phyloP scores from a whole-genome alignment of 2,113 vertebrate genomes.

The Aldabrachelys gigantea region DNA sequence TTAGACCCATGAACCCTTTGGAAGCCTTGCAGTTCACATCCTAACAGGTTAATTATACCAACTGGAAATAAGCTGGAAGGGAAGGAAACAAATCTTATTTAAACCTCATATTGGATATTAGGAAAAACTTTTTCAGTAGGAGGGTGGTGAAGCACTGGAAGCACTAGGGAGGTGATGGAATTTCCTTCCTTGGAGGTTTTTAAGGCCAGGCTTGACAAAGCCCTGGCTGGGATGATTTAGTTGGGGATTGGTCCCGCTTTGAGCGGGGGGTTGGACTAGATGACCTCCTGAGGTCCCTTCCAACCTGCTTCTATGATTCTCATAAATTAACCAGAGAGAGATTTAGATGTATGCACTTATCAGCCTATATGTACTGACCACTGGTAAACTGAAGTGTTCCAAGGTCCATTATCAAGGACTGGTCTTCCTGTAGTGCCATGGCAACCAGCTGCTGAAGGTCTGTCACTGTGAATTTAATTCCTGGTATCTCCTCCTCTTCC shows the following conservation, averaged over 20 bases:
- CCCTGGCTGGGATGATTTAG: no score
- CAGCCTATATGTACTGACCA: conserved; percentile 63
- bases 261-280: no score
- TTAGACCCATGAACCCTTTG: neutral
- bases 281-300: no score
- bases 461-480: conserved; percentile 46
- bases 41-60: neutral
- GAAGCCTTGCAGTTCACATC: neutral
- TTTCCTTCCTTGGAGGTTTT: no score
- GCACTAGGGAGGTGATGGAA: no score
- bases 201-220: no score
- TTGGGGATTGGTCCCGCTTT: no score
- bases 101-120: neutral
- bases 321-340: neutral
- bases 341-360: neutral
- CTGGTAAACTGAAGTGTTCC: conserved; percentile 84
- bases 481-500: conserved; percentile 66
- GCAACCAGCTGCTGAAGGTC: conserved; percentile 84
- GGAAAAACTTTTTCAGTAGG: no score
- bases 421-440: conserved; percentile 83
- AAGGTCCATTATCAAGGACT: conserved; percentile 83
- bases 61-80: neutral
- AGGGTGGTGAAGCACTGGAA: no score
- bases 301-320: no score
- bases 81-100: neutral